Evolutionary conservation across 30 jellyfish, hydroid and myxozoan genomes (phyloP), one percentile per base, ranked within the genome.

Genomic region (Mastigias papua): DNA sequence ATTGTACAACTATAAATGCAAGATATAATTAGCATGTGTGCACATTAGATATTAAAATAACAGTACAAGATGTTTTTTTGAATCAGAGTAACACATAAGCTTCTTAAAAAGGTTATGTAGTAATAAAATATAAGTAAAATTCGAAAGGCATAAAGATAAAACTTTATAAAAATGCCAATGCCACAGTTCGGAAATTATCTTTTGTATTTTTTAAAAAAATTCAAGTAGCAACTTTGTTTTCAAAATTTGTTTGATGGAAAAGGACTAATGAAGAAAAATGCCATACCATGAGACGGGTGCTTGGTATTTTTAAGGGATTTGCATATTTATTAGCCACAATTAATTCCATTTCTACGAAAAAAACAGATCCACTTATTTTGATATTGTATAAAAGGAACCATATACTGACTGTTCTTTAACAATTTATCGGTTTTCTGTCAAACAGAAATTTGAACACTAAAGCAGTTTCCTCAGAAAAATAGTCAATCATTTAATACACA

Each of bases 341-440:
- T 8, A 61, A 61, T 61, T 10, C 76, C 76, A 9, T 65, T 22
- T 65, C 48, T 65, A 65, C 72, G 19, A 65, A 65, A 65, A 65
- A 65, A 20, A 65, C 76, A 65, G 76, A 65, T 65, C 29, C 76
- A 26, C 2, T 37, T 65, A 25, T 22, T 65, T 65, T 65, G 76
- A 26, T 65, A 25, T 32, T 21, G 29, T 65, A 65, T 65, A 46
- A 13, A 1, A 65, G 19, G 50, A 65, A 65, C 46, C 76, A 6
- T 21, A 19, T 17, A 65, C 34, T 17, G 76, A 65, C 8, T 54
- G 9, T 25, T 65, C 76, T 9, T 65, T 65, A 26, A 21, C 76
- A 65, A 65, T 65, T 21, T 65, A 26, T 65, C 23, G 76, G 76
- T 32, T 65, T 65, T 65, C 42, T 26, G 46, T 65, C 76, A 19